Percentiles rank a stretch among this genome's conserved stretches.
phyloP scores from a whole-genome alignment of 2,113 vertebrate species.

The Crypturellus undulatus region DNA sequence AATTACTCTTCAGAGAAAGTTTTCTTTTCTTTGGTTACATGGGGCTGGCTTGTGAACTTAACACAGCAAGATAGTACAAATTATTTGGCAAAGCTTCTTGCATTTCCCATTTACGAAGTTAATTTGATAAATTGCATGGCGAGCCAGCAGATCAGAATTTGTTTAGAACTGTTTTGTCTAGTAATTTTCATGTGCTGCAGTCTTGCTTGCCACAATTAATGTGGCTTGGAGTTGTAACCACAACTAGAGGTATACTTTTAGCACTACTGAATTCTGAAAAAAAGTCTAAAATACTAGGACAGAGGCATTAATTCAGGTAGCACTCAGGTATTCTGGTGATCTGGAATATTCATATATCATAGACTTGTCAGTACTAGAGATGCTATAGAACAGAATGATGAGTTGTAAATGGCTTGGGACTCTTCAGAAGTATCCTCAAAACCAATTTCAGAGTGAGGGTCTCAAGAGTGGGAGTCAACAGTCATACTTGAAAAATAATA shows the following conservation, averaged over 20 bases:
- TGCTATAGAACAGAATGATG: not conserved
- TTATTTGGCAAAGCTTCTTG: not conserved
- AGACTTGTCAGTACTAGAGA: not conserved
- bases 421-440: not conserved
- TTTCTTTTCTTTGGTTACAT: not conserved
- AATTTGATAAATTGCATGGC: not conserved
- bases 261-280: not conserved
- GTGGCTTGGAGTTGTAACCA: not conserved
- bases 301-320: not conserved
- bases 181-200: constrained; percentile 1
- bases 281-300: not conserved
- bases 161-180: constrained; percentile 1
- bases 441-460: not conserved
- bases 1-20: not conserved
- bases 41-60: not conserved
- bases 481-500: not conserved
- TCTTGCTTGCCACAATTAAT: not conserved
- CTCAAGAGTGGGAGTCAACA: not conserved
- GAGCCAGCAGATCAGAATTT: constrained; percentile 16
- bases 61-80: not conserved
- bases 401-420: not conserved
- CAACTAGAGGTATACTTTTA: not conserved
- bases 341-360: not conserved
- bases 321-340: not conserved
- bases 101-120: constrained; percentile 29